Evolutionary conservation across 2,113 vertebrate genomes (phyloP).

Genomic region (Acrocephalus arundinaceus): DNA sequence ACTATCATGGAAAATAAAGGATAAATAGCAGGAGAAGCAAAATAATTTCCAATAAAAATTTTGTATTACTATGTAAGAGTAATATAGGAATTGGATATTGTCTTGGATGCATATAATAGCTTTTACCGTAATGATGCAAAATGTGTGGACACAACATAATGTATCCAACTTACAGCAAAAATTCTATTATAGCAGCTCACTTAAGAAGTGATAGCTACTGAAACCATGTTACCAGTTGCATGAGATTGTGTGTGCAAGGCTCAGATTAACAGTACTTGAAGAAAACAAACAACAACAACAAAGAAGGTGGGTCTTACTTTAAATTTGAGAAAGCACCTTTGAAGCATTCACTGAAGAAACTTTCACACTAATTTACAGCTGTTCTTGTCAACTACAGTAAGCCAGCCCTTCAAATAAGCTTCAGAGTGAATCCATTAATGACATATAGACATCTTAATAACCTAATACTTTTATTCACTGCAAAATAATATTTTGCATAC

Average conservation of each 20-base stretch:
- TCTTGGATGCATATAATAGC: background rate
- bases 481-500: background rate
- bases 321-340: background rate
- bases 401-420: background rate
- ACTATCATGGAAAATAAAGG: background rate
- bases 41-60: background rate
- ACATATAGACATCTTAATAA: background rate
- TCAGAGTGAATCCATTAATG: background rate
- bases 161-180: background rate
- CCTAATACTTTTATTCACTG: background rate
- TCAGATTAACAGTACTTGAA: background rate
- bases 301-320: background rate
- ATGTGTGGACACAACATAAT: fast-evolving
- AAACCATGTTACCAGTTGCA: background rate
- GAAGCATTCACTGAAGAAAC: background rate
- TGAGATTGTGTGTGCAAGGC: background rate
- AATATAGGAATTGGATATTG: background rate
- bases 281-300: background rate
- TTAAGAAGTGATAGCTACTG: background rate
- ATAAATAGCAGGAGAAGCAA: background rate
- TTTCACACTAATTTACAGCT: background rate
- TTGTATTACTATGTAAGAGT: background rate
- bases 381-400: background rate
- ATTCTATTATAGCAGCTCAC: background rate
- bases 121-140: background rate